A percentile compares a stretch with the other conserved stretches of the same genome.
Conservation (phyloP, 2,797 vertebrate genomes). For the Syngnathus acus region DNA sequence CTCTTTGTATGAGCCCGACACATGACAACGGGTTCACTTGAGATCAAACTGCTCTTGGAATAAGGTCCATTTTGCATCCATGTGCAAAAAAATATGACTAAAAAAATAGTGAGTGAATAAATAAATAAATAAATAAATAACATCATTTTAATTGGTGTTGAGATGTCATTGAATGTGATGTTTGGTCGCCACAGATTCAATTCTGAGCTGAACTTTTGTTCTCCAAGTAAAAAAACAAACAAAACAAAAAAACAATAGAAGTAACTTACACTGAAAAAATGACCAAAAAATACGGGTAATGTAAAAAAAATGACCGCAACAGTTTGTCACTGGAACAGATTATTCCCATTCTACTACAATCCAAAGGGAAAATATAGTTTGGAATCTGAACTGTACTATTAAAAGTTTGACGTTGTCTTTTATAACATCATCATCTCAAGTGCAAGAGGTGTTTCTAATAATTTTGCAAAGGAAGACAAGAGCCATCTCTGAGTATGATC, state of each 20-base stretch:
- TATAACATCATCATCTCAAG: neutral
- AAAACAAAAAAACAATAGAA: too few relatives aligned
- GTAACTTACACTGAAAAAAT: too few relatives aligned
- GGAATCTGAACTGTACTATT: neutral
- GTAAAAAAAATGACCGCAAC: neutral
- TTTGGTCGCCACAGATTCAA: neutral
- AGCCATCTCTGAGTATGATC: neutral
- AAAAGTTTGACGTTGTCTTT: neutral
- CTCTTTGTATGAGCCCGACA: constrained; percentile 27
- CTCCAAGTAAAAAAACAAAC: neutral
- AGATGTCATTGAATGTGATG: too few relatives aligned
- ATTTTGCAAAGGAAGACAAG: neutral
- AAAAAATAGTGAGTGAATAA: neutral
- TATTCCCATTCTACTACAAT: too few relatives aligned
- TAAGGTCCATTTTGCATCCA: constrained; percentile 21
- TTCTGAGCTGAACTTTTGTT: neutral
- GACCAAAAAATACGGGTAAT: neutral
- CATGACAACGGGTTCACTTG: constrained; percentile 28
- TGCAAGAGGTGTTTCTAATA: too few relatives aligned
- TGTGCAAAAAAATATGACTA: constrained; percentile 21
- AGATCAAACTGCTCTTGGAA: constrained; percentile 37
- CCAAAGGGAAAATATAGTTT: neutral
- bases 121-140: too few relatives aligned
- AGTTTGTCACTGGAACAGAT: too few relatives aligned
- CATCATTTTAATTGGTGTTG: neutral